phyloP scores from a whole-genome alignment of 1,140 invertebrate genomes.

The Cephus cinctus region DNA sequence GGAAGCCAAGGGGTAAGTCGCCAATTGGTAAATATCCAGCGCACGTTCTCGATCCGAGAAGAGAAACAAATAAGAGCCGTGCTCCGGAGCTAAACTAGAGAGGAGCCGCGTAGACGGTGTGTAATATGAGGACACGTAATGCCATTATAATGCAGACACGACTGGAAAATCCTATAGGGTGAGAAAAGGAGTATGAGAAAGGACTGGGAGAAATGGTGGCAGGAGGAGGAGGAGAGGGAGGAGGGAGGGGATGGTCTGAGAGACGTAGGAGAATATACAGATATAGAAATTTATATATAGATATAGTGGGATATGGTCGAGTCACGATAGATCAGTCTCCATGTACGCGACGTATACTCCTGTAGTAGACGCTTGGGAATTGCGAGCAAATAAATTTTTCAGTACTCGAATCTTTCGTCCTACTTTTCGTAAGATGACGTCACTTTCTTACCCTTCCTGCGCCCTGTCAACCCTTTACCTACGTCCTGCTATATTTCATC shows the following conservation, averaged over 20 bases:
- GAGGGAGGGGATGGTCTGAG: slow-evolving; percentile 25
- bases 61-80: background rate
- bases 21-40: background rate
- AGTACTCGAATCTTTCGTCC: too few relatives aligned
- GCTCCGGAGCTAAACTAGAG: slow-evolving; percentile 3
- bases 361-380: too few relatives aligned
- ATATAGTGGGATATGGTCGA: too few relatives aligned
- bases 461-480: too few relatives aligned
- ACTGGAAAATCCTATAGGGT: slow-evolving; percentile 34
- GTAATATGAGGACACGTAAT: slow-evolving; percentile 50
- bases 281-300: too few relatives aligned
- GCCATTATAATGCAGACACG: slow-evolving; percentile 52
- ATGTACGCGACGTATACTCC: too few relatives aligned
- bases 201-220: slow-evolving; percentile 15
- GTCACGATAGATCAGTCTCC: too few relatives aligned
- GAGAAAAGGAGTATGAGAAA: slow-evolving; percentile 14
- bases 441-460: too few relatives aligned
- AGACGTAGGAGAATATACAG: too few relatives aligned
- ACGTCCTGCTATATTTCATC: too few relatives aligned
- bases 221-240: slow-evolving; percentile 12
- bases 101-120: slow-evolving; percentile 18
- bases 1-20: background rate
- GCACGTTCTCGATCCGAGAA: background rate
- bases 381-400: too few relatives aligned
- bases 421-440: too few relatives aligned